These are phyloP conservation scores for Etheostoma cragini DNA, from an alignment of 2,113 vertebrate genomes.

Conservation along the genomic window DNA sequence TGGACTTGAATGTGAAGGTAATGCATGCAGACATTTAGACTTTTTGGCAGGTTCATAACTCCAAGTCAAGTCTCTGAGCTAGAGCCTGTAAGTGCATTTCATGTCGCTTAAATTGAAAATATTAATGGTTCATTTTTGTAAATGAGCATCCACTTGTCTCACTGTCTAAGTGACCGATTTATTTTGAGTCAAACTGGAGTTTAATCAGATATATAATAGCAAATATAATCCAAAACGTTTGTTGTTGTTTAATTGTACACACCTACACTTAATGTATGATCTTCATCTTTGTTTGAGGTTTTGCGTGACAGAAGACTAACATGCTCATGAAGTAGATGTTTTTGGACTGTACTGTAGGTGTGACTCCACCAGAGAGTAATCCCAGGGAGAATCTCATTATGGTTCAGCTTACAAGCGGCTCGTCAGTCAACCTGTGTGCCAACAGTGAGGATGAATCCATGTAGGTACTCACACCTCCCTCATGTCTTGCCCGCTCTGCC, in stretches of 20 bases:
- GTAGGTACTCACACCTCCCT: conserved; percentile 79
- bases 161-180: background rate
- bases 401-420: conserved; percentile 85
- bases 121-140: background rate
- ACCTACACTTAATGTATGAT: background rate
- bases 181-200: background rate
- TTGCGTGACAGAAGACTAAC: background rate
- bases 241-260: background rate
- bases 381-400: conserved; percentile 88
- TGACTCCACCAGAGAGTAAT: conserved; percentile 89
- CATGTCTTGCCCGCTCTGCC: background rate
- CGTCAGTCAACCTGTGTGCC: conserved; percentile 88
- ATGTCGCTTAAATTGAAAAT: too few relatives aligned
- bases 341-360: conserved; percentile 80
- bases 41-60: background rate
- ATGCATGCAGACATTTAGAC: background rate
- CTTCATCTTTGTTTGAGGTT: background rate
- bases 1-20: conserved; percentile 92
- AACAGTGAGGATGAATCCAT: conserved; percentile 93
- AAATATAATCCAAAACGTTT: background rate
- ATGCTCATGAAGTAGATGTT: background rate
- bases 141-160: background rate
- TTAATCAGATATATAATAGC: background rate
- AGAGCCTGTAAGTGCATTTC: too few relatives aligned
- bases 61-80: too few relatives aligned